Conservation (phyloP, 2,113 vertebrate genomes). For the Rissa tridactyla region DNA sequence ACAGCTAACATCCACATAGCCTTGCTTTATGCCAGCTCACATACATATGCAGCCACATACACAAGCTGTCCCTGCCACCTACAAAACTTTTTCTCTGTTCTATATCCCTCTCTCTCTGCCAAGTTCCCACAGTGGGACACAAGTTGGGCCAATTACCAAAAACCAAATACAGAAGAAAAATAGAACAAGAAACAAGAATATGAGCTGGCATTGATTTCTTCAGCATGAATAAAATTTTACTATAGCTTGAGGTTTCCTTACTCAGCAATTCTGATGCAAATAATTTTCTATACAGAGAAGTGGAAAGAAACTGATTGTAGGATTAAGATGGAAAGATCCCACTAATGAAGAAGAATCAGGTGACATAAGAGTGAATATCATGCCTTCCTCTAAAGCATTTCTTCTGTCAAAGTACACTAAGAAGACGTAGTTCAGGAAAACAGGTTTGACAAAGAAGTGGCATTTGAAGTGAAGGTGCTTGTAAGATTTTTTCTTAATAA, state of each 20-base stretch:
- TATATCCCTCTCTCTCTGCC: slow-evolving; percentile 20
- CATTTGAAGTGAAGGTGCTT: not conserved
- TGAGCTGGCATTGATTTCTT: slow-evolving; percentile 41
- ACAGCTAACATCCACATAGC: slow-evolving; percentile 2
- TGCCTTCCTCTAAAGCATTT: not conserved
- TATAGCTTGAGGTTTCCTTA: not conserved
- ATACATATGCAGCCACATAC: slow-evolving; percentile 6
- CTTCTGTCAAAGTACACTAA: not conserved
- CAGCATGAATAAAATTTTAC: slow-evolving; percentile 34
- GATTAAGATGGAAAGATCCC: not conserved
- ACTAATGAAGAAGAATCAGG: not conserved
- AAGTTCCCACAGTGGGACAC: slow-evolving; percentile 38
- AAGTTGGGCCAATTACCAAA: slow-evolving; percentile 46
- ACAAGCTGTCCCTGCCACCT: slow-evolving; percentile 52
- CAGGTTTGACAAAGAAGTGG: not conserved
- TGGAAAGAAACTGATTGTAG: not conserved
- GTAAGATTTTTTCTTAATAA: not conserved
- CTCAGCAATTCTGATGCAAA: slow-evolving; percentile 20
- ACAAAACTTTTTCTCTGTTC: slow-evolving; percentile 39
- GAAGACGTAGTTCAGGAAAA: not conserved
- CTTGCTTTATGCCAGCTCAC: slow-evolving; percentile 36
- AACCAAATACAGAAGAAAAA: slow-evolving; percentile 26
- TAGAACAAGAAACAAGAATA: slow-evolving; percentile 12
- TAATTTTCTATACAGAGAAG: not conserved
- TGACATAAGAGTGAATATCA: not conserved